phyloP scores from a whole-genome alignment of 1,140 invertebrate genomes.

The Augochlora pura region DNA sequence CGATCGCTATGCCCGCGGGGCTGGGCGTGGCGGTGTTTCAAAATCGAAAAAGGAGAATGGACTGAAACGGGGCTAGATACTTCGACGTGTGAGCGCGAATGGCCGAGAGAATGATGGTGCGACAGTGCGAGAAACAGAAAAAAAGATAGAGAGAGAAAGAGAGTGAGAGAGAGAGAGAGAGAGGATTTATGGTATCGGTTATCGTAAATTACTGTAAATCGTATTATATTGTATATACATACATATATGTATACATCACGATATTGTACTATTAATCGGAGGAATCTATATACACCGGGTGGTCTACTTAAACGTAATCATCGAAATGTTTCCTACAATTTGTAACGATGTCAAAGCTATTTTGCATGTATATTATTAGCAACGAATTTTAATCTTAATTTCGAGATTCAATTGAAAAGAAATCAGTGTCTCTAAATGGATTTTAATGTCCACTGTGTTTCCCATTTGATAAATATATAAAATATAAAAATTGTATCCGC shows the following conservation, averaged over 20 bases:
- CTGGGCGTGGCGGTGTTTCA: constrained; percentile 29
- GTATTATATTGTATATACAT: constrained; percentile 53
- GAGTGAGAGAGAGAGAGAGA: constrained; percentile 24
- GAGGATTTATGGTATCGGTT: constrained; percentile 71
- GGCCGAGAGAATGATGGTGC: constrained; percentile 8
- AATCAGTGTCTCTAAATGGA: no score
- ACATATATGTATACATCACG: constrained; percentile 59
- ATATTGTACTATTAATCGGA: constrained; percentile 69
- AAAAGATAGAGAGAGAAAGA: no score
- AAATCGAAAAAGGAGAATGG: constrained; percentile 39
- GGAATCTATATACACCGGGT: constrained; percentile 52
- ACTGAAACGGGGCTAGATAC: constrained; percentile 19
- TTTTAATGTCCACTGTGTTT: no score
- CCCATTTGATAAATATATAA: no score
- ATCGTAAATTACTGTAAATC: constrained; percentile 69
- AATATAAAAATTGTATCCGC: no score
- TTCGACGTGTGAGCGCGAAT: background rate
- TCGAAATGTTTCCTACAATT: no score
- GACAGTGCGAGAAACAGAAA: constrained; percentile 20
- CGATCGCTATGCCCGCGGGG: constrained; percentile 27
- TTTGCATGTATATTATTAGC: no score
- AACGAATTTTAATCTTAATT: no score
- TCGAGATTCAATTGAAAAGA: no score
- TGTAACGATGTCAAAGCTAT: no score
- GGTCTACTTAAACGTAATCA: no score